A percentile compares a stretch with the other conserved stretches of the same genome.
Conservation (phyloP, 2,797 vertebrate genomes). For the Pipistrellus pipistrellus region DNA sequence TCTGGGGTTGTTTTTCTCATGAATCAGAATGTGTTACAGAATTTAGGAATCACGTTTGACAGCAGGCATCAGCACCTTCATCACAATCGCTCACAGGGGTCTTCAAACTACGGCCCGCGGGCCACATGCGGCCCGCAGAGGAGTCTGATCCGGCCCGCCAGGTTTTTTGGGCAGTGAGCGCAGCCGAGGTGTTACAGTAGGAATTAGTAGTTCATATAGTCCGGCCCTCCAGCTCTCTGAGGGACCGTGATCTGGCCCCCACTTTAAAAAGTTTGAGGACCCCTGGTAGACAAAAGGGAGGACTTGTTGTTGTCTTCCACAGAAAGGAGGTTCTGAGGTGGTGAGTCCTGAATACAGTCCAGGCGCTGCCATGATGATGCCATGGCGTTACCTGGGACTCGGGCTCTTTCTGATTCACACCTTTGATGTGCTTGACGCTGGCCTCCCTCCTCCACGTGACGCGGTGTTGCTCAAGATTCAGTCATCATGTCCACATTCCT, state of each 20-base stretch:
- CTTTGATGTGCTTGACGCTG: neutral
- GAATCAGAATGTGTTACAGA: neutral
- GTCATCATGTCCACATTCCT: neutral
- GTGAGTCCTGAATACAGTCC: neutral
- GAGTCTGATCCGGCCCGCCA: too few species aligned
- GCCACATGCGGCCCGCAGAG: too few species aligned
- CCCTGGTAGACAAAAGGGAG: neutral
- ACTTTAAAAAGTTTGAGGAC: too few species aligned
- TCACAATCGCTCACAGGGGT: neutral
- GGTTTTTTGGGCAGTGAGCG: too few species aligned
- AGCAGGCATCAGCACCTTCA: neutral
- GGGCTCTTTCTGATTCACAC: neutral
- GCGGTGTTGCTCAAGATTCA: neutral
- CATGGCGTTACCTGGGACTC: neutral
- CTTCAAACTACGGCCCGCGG: too few species aligned
- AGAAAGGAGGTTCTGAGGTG: conserved; percentile 10
- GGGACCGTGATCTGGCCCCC: too few species aligned
- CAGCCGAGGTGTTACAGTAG: too few species aligned
- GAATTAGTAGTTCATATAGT: too few species aligned
- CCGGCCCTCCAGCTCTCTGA: too few species aligned
- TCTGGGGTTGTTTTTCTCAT: conserved; percentile 25
- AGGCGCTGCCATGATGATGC: neutral
- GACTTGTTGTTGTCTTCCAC: neutral
- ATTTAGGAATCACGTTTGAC: neutral
- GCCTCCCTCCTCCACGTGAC: neutral